phyloP scores from a whole-genome alignment of 2,888 invertebrate species.

The Ophion slaviceki region DNA sequence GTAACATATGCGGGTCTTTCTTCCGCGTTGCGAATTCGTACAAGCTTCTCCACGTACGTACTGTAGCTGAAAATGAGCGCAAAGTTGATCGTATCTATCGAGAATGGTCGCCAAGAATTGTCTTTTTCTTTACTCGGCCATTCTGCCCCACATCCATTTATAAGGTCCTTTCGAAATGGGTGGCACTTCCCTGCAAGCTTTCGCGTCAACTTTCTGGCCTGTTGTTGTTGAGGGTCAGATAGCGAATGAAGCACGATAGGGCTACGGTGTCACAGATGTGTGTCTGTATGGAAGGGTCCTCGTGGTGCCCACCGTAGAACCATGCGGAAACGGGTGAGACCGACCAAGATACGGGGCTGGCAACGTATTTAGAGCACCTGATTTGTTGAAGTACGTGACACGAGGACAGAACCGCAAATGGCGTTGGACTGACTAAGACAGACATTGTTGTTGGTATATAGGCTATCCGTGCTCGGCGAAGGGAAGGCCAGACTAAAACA shows the following conservation, averaged over 20 bases:
- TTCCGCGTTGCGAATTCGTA: too few relatives aligned
- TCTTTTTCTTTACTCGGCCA: not conserved
- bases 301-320: constrained; percentile 22
- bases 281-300: not conserved
- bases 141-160: constrained; percentile 4
- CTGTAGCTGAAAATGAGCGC: not conserved
- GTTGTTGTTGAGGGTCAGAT: not conserved
- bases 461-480: constrained; percentile 4
- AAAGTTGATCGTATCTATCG: not conserved
- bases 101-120: not conserved
- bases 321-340: constrained; percentile 16
- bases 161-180: not conserved
- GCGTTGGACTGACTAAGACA: constrained; percentile 20
- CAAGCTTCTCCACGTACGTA: too few relatives aligned
- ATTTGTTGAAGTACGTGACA: constrained; percentile 59
- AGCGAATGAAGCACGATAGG: not conserved
- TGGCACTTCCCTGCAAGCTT: not conserved
- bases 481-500: constrained; percentile 9
- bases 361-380: constrained; percentile 61
- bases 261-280: not conserved
- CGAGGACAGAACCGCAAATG: constrained; percentile 47
- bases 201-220: constrained; percentile 11
- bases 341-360: constrained; percentile 31
- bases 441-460: constrained; percentile 31
- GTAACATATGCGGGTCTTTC: too few relatives aligned